Evolutionary conservation across 30 jellyfish, hydroid and myxozoan species (phyloP), one percentile per base, ranked within the genome.

Genomic region (Chironex yamaguchii): DNA sequence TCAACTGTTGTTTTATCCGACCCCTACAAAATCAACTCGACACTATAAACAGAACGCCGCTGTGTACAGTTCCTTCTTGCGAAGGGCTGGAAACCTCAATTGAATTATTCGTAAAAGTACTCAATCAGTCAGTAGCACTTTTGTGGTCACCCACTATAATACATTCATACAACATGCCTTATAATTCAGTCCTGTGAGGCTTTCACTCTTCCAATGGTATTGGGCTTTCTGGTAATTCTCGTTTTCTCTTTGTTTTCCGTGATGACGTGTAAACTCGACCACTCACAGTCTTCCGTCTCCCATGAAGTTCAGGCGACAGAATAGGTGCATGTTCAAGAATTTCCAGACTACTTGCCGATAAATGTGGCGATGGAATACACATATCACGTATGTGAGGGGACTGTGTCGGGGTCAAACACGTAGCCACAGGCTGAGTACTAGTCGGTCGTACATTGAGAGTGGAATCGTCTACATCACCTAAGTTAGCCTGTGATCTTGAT

Each of bases 341-440:
- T 67, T 92, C 94, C 51, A 92, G 23, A 68, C 98, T 92, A 51
- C 92, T 79, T 11, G 95, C 98, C 12, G 98, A 92, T 33, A 87
- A 70, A 17, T 77, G 76, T 9, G 98, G 97, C 51, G 96, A 92
- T 13, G 90, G 75, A 42, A 74, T 31, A 17, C 9, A 42, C 9
- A 42, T 9, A 6, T 42, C 13, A 6, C 58, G 9, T 6, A 42
- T 6, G 58, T 42, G 58, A 42, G 58, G 58, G 58, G 58, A 42
- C 17, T 42, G 58, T 6, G 58, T 42, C 17, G 58, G 58, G 17
- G 58, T 42, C 17, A 17, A 6, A 17, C 58, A 42, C 17, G 58
- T 6, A 42, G 58, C 13, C 13, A 17, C 58, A 42, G 9, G 9
- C 17, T 42, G 13, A 42, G 17, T 6, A 17, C 58, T 42, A 42